phyloP scores from a whole-genome alignment of 2,888 invertebrate species.

The Apodemia mormo region DNA sequence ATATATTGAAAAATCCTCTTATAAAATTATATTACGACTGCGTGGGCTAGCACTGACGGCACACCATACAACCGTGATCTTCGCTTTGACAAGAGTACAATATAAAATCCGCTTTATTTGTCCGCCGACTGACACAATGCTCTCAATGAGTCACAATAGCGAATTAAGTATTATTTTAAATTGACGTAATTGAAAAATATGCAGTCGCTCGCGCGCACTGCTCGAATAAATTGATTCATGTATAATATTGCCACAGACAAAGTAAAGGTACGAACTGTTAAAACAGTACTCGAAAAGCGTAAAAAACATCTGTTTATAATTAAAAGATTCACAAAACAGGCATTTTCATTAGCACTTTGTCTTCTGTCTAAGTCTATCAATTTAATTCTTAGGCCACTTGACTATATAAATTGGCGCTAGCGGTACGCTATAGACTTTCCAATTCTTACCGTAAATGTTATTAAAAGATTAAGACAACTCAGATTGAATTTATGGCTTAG shows the following conservation, averaged over 20 bases:
- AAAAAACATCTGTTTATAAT: background rate
- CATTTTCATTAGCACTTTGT: no score
- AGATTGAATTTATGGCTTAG: no score
- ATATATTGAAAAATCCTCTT: no score
- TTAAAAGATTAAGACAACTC: no score
- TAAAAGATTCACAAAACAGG: no score
- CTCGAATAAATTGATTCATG: slow-evolving; percentile 79
- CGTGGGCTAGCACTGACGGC: slow-evolving; percentile 25
- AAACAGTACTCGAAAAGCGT: background rate
- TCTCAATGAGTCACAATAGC: slow-evolving; percentile 78
- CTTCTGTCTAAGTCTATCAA: no score
- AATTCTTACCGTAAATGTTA: no score
- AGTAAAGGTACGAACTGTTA: slow-evolving; percentile 29
- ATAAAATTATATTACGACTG: no score
- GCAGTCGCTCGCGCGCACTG: slow-evolving; percentile 71
- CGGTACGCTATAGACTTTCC: no score
- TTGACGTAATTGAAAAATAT: slow-evolving; percentile 82
- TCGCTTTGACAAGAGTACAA: slow-evolving; percentile 36
- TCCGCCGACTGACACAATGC: slow-evolving; percentile 68
- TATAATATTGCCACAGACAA: slow-evolving; percentile 65
- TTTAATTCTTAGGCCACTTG: no score
- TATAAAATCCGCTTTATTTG: slow-evolving; percentile 50
- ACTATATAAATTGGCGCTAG: no score
- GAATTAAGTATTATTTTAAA: slow-evolving; percentile 82
- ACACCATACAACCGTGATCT: slow-evolving; percentile 22